Base-by-base conservation (phyloP, 2,888 invertebrate genomes). In the Zele albiditarsus region DNA sequence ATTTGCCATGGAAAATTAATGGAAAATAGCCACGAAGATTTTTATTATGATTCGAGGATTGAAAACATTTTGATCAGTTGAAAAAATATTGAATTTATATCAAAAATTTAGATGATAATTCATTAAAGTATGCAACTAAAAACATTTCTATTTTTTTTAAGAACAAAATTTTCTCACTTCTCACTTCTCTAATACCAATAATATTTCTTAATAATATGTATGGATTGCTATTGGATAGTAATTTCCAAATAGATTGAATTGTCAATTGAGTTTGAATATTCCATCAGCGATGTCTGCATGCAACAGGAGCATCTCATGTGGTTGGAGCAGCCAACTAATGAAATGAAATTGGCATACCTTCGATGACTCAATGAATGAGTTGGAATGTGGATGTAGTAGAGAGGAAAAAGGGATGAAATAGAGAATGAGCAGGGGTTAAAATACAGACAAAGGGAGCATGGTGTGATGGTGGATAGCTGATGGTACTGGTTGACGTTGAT, bases 311-410 rank as follows among this genome's bases (percentile, higher is more conserved):
- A 53, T 20, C 20, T 53, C 20, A 53, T 53, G 20, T 20, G 20
- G 49, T 8, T 38, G 38, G 71, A 71, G 74, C 65, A 77, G 28
- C 66, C 76, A 76, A 80, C 80, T 83, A 82, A 84, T 84, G 82
- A 82, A 83, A 82, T 83, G 81, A 82, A 84, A 83, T 83, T 84
- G 77, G 76, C n/a, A 46, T 53, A 20, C 57, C 49, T 20, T 20
- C 42, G 68, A 68, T 25, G 62, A 25, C 31, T 80, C 78, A 79
- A 79, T 77, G 76, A 79, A 65, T 38, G 78, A 80, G 79, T 77
- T 79, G 77, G 63, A 42, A 46, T 42, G 73, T 63, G 68, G 25
- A 4, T 20, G 20, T 20, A 53, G 20, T n/a, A 23, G 65, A 77
- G 67, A 65, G 66, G 70, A 72, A 75, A 74, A 74, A 71, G 70